These are phyloP conservation scores for Entomyzon cyanotis DNA, from an alignment of 2,113 vertebrate genomes.

Conservation along the genomic window DNA sequence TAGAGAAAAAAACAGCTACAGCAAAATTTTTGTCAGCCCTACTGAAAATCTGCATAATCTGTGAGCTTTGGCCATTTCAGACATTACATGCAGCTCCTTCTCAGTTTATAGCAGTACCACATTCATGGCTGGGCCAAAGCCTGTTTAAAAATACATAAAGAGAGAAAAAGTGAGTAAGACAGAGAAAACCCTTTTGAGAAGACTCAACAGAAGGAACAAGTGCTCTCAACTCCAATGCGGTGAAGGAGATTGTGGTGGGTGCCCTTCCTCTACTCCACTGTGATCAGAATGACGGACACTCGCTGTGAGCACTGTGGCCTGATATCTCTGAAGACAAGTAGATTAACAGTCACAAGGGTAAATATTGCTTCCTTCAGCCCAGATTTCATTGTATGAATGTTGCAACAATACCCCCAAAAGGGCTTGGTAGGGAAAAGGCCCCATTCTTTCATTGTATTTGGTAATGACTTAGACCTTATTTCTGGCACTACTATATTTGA, in stretches of 20 bases:
- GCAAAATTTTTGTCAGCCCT: neutral
- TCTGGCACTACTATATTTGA: neutral
- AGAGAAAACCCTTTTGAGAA: neutral
- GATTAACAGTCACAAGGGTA: neutral
- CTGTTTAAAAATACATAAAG: neutral
- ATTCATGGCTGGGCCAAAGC: neutral
- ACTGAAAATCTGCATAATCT: neutral
- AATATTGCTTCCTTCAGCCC: neutral
- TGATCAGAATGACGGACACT: neutral
- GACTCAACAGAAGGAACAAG: neutral
- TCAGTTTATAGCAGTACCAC: neutral
- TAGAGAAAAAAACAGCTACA: neutral
- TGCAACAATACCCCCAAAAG: neutral
- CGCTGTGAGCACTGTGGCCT: rapidly evolving
- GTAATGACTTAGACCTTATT: neutral
- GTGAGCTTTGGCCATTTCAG: neutral
- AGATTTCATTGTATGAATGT: neutral
- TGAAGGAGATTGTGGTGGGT: neutral
- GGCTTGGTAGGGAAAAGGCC: rapidly evolving
- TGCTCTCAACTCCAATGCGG: neutral
- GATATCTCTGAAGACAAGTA: neutral
- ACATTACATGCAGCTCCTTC: neutral
- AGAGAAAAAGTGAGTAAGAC: neutral
- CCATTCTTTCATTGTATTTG: neutral
- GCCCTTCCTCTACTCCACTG: neutral